phyloP scores from a whole-genome alignment of 2,797 vertebrate species.

The Pangasius mekongensis region DNA sequence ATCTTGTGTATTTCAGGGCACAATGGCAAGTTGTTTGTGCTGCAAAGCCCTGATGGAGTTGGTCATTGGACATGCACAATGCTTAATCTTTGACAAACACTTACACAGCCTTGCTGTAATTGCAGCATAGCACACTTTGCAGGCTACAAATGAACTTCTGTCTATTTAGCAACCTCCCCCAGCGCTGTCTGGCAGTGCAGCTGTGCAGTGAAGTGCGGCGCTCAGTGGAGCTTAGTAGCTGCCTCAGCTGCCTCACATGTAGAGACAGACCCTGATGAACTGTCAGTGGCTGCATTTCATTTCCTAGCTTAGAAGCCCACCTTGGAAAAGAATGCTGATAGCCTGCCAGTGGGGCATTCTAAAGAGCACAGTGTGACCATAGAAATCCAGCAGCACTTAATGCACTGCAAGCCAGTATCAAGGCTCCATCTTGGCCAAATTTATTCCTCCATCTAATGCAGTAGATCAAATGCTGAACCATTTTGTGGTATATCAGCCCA shows the following conservation, averaged over 20 bases:
- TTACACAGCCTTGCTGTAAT: background rate
- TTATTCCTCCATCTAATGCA: background rate
- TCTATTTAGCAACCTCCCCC: slow-evolving; percentile 13
- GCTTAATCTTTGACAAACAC: background rate
- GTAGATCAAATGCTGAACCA: background rate
- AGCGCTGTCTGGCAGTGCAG: background rate
- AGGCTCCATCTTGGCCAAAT: background rate
- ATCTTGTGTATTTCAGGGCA: background rate
- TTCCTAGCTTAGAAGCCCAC: background rate
- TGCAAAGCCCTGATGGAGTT: background rate
- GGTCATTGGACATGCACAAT: background rate
- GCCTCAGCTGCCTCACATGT: background rate
- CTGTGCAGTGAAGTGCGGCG: background rate
- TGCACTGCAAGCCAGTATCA: background rate
- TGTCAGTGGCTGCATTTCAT: slow-evolving; percentile 19
- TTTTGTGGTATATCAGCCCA: slow-evolving; percentile 2
- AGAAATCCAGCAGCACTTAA: background rate
- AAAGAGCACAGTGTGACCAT: background rate
- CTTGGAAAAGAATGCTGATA: background rate
- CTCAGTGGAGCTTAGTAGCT: background rate
- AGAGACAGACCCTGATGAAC: slow-evolving; percentile 1
- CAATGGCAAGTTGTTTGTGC: background rate
- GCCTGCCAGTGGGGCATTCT: background rate
- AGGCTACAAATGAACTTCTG: slow-evolving; percentile 2
- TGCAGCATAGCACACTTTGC: background rate